Percentiles rank a stretch among this genome's conserved stretches.
Evolutionary conservation across 2,113 vertebrate genomes (phyloP).

Genomic region (Rhynchopsitta pachyrhyncha): DNA sequence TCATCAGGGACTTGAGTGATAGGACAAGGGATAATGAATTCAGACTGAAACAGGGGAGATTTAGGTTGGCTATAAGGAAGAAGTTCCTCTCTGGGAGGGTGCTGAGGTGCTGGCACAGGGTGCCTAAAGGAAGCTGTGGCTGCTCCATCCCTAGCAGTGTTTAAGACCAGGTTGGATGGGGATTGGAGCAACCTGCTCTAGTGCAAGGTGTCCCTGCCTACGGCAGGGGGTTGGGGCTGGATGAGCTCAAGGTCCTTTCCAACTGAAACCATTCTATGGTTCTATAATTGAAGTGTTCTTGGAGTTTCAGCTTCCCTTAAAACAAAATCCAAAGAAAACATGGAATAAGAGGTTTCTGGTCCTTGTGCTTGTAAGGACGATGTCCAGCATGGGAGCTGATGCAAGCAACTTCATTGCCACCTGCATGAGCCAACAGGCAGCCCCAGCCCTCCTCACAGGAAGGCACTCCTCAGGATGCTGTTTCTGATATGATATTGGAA

Average conservation of each 20-base stretch:
- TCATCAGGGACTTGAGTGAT: background rate
- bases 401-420: background rate
- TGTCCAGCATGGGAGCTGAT: accelerated
- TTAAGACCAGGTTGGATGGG: background rate
- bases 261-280: background rate
- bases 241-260: background rate
- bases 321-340: background rate
- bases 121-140: background rate
- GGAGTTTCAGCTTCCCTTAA: background rate
- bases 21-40: background rate
- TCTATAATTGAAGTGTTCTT: accelerated
- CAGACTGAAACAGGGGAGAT: background rate
- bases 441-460: background rate
- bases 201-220: background rate
- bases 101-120: background rate
- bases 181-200: background rate
- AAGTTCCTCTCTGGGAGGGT: background rate
- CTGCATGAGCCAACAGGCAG: background rate
- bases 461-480: background rate
- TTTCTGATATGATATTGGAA: background rate
- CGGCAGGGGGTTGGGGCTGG: background rate
- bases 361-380: background rate
- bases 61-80: background rate
- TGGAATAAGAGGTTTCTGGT: background rate
- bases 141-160: background rate